A percentile compares a stretch with the other conserved stretches of the same genome.
These are phyloP conservation scores for Coracopsis vasa DNA, from an alignment of 2,113 vertebrate species.

Conservation along the genomic window DNA sequence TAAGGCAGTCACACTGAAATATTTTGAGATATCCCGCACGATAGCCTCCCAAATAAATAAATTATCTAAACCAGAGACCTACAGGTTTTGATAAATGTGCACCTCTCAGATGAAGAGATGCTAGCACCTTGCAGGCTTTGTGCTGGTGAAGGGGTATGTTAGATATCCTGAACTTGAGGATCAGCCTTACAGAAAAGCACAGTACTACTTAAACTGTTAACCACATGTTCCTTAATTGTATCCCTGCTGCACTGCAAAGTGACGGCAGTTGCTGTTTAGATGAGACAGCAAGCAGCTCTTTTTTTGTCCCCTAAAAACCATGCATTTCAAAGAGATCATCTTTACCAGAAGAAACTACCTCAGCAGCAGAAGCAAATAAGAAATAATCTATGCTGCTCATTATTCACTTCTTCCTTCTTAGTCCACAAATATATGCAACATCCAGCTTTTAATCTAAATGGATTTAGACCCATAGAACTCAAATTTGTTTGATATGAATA, in stretches of 20 bases:
- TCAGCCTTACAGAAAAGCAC: not conserved
- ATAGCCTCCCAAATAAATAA: not conserved
- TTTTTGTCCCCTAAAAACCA: not conserved
- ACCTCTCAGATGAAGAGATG: not conserved
- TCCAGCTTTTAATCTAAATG: constrained; percentile 9
- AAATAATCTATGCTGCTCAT: not conserved
- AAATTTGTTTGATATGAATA: constrained; percentile 43
- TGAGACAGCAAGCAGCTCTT: not conserved
- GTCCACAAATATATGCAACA: not conserved
- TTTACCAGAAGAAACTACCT: not conserved
- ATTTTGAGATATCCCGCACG: not conserved
- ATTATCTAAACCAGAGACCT: not conserved
- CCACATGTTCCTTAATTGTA: not conserved
- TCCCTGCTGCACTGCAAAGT: not conserved
- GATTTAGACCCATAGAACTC: not conserved
- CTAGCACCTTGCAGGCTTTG: not conserved
- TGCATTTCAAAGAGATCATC: not conserved
- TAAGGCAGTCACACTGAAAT: not conserved
- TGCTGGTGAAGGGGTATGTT: not conserved
- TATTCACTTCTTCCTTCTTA: not conserved
- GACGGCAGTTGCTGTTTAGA: not conserved
- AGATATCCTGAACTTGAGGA: not conserved
- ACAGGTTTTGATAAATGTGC: not conserved
- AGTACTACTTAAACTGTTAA: not conserved
- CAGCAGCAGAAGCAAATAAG: not conserved